Evolutionary conservation across 2,797 vertebrate genomes (phyloP), one percentile per base, ranked within the genome.

Genomic region (Gallinago solitaria): DNA sequence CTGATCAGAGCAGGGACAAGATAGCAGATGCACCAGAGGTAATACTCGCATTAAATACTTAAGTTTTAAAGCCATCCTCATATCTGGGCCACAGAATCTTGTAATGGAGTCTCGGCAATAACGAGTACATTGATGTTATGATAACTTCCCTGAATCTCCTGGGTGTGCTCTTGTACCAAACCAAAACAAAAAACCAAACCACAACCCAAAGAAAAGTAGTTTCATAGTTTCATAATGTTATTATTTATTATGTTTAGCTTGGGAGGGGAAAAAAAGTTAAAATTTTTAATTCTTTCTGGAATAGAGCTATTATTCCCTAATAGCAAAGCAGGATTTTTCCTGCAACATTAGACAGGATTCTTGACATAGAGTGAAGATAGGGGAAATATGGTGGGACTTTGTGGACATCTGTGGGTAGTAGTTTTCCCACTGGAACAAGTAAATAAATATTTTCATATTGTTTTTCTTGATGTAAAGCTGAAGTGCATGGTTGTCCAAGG

Each of bases 121-220:
- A n/a, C 9, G n/a, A 43, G 6, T 24, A 27, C 3, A 6, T 51
- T 14, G 51, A 0, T 27, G 4, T 39, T 57, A 3, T 1, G 6
- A 2, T 13, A 50, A 14, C 33, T 54, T 51, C 5, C 43, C 37
- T 41, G 35, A 21, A 3, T 50, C 7, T 54, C 16, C 32, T 41
- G 48, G 13, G 17, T 37, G 16, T 4, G 45, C 9, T 28, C 6
- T 2, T 47, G 27, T 16, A 30, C 20, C 9, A 18, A 32, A 3
- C 27, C 9, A 28, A 28, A 28, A 5, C 16, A 41, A 30, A 8
- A 57, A 37, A 35, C 15, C 50, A 53, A 53, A 53, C 6, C 18
- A 5, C 16, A n/a, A 3, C 9, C 19, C 8, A 21, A n/a, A 50
- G 25, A 61, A 8, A 84, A 87, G 28, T 57, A 8, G 75, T 63